Evolutionary conservation across 2,888 invertebrate genomes (phyloP).

Genomic region (Cantharis rufa): DNA sequence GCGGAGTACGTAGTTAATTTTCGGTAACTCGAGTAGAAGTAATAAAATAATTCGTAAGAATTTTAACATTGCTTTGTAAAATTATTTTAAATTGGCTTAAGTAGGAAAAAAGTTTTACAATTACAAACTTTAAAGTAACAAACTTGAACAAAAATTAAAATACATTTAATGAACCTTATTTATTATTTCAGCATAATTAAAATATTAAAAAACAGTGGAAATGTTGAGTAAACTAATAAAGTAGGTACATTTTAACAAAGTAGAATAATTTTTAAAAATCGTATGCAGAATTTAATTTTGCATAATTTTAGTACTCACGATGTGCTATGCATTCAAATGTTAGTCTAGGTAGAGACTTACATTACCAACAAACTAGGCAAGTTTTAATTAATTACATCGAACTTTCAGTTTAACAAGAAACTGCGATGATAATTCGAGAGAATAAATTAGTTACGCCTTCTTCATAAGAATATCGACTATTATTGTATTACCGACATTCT

Average conservation of each 20-base stretch:
- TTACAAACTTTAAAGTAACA: not conserved
- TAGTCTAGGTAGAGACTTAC: constrained; percentile 8
- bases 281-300: not conserved
- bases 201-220: not conserved
- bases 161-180: not conserved
- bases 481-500: not conserved
- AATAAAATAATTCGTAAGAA: not conserved
- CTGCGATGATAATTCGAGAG: not conserved
- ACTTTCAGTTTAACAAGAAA: constrained; percentile 11
- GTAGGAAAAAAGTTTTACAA: not conserved
- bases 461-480: not conserved
- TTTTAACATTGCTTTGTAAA: not conserved
- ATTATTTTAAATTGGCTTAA: not conserved
- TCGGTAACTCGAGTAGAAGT: not conserved
- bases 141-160: not conserved
- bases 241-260: not conserved
- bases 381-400: constrained; percentile 27
- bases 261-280: not conserved
- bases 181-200: not conserved
- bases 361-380: constrained; percentile 20
- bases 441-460: not conserved
- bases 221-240: not conserved
- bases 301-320: not conserved
- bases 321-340: constrained; percentile 4
- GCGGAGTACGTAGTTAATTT: not conserved